Evolutionary conservation across 2,888 invertebrate species (phyloP).

Genomic region (Liposcelis brunnea): DNA sequence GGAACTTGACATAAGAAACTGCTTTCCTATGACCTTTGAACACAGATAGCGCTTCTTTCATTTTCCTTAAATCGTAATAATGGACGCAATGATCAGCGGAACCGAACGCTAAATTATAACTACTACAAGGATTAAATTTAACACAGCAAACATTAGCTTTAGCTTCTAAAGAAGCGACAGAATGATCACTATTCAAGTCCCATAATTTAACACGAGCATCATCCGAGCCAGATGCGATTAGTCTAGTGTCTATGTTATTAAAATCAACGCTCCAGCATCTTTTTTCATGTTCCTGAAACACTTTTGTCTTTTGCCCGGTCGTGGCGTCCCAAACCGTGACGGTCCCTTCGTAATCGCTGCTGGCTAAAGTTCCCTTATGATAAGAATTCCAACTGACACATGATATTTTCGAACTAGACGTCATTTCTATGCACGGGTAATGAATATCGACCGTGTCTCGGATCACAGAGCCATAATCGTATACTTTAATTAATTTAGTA

Average conservation of each 20-base stretch:
- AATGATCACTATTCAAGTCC: slow-evolving; percentile 73
- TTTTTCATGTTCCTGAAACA: slow-evolving; percentile 81
- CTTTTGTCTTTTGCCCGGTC: slow-evolving; percentile 54
- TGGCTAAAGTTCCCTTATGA: slow-evolving; percentile 71
- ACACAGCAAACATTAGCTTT: slow-evolving; percentile 94
- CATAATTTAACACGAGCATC: slow-evolving; percentile 86
- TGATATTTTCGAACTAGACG: slow-evolving; percentile 81
- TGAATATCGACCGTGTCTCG: slow-evolving; percentile 78
- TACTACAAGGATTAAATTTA: slow-evolving; percentile 68
- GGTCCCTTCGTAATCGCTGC: slow-evolving; percentile 87
- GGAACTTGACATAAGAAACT: slow-evolving; percentile 84
- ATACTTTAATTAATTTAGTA: slow-evolving; percentile 84
- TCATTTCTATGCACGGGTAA: slow-evolving; percentile 83
- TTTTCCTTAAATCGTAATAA: slow-evolving; percentile 80
- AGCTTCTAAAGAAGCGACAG: slow-evolving; percentile 75
- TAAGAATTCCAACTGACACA: slow-evolving; percentile 90
- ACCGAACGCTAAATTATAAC: slow-evolving; percentile 81
- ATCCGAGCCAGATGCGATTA: slow-evolving; percentile 84
- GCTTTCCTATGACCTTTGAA: slow-evolving; percentile 86
- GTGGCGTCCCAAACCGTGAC: slow-evolving; percentile 86
- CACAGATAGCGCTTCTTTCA: slow-evolving; percentile 60
- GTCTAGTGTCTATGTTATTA: slow-evolving; percentile 72
- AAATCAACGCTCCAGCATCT: slow-evolving; percentile 94
- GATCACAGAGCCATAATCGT: slow-evolving; percentile 73
- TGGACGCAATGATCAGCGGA: slow-evolving; percentile 96